Base-by-base conservation (phyloP, 2,797 vertebrate genomes). In the Limosa lapponica region DNA sequence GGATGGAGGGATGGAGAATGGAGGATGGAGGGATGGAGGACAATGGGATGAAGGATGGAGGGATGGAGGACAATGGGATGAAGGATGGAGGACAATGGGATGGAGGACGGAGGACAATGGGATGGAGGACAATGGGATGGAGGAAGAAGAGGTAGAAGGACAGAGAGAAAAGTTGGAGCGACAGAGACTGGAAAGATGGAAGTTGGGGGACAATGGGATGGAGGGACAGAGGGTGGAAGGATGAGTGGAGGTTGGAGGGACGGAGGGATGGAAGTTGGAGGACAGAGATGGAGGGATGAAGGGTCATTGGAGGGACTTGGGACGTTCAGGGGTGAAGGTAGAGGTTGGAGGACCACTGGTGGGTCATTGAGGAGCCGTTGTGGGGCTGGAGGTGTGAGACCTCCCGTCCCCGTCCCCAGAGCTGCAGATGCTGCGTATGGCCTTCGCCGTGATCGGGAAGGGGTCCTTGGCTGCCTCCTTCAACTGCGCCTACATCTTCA, bases 401-500 rank as follows among this genome's bases (percentile, higher is more conserved):
- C 27, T 18, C n/a, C 82, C 27, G 0, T 1, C 8, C 15, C 16
- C 1, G 4, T 13, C 49, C 48, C 46, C 96, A 99, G 99, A 99
- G 37, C 78, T 98, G 75, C 98, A 96, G 80, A 82, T 17, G 2
- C 5, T 98, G 28, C 98, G 98, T 1, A 98, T 98, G 20, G 92
- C 83, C 78, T 75, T 99, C 2, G 98, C 98, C 2, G 98, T 99
- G 9, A 4, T 99, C 6, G 99, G 99, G 19, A 99, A 99, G 95
- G 99, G 99, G 18, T 99, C 98, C 12, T 95, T 99, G 5, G 98
- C 98, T 10, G 97, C 98, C 9, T 98, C 98, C 41, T 98, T 99
- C 88, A 98, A 77, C 96, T 98, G 98, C 77, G 96, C 98, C 87
- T 98, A 95, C 83, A 97, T 99, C 80, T 99, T 98, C 93, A 41